Percentiles rank a stretch among this genome's conserved stretches.
Evolutionary conservation across 2,797 vertebrate species (phyloP).

Genomic region (Sparidentex hasta): DNA sequence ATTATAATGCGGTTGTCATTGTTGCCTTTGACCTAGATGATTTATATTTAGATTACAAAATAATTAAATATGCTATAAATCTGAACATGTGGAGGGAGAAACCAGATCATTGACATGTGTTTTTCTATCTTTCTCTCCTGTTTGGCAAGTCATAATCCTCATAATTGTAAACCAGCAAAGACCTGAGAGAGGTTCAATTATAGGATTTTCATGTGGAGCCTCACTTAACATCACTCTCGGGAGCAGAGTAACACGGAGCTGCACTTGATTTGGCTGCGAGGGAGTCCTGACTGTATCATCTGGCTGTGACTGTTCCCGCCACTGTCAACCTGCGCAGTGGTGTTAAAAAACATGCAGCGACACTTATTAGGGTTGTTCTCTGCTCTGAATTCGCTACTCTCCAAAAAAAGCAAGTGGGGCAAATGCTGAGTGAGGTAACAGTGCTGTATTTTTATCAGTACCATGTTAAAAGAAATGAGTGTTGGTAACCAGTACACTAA

Average conservation of each 20-base stretch:
- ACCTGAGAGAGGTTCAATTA: constrained; percentile 63
- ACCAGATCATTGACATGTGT: not conserved
- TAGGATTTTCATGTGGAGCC: constrained; percentile 49
- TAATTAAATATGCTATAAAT: constrained; percentile 3
- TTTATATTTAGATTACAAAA: constrained; percentile 4
- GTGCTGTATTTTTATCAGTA: not conserved
- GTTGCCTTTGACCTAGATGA: not conserved
- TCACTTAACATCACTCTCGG: constrained; percentile 49
- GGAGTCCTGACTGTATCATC: constrained; percentile 41
- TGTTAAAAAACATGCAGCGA: constrained; percentile 51
- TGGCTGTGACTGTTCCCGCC: constrained; percentile 53
- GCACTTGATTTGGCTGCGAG: constrained; percentile 61
- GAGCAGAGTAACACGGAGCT: constrained; percentile 41
- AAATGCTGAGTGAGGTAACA: not conserved
- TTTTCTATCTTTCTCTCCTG: constrained; percentile 24
- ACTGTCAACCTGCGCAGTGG: constrained; percentile 35
- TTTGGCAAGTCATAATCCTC: not conserved
- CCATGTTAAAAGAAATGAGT: not conserved
- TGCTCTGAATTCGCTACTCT: constrained; percentile 16
- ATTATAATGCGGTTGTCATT: not conserved
- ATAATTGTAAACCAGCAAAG: constrained; percentile 8
- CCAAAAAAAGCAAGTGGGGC: constrained; percentile 4
- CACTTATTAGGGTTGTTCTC: constrained; percentile 39
- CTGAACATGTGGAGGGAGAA: not conserved
- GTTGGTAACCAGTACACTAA: not conserved